Percentiles rank a stretch among this genome's conserved stretches.
These are phyloP conservation scores for Bos javanicus DNA, from an alignment of 2,113 vertebrate genomes.

Conservation along the genomic window DNA sequence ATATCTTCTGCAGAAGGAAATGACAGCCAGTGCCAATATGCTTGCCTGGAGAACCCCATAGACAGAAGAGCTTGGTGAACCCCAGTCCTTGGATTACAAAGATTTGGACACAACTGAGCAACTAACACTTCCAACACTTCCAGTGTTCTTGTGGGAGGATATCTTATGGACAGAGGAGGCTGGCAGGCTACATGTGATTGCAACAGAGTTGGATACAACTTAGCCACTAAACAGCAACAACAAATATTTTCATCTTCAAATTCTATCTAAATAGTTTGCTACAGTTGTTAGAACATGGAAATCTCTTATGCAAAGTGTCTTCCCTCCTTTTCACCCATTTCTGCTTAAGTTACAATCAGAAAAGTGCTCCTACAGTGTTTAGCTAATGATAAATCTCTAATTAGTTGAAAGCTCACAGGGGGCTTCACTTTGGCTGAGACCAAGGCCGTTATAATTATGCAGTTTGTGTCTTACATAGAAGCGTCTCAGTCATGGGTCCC, in stretches of 20 bases:
- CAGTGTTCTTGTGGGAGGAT: background rate
- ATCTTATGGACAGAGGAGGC: background rate
- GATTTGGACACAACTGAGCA: background rate
- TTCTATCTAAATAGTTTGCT: background rate
- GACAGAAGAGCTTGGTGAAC: background rate
- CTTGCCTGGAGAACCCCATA: background rate
- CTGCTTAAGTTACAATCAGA: background rate
- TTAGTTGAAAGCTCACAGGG: background rate
- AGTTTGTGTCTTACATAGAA: background rate
- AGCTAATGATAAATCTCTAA: background rate
- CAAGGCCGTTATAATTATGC: background rate
- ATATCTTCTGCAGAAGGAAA: background rate
- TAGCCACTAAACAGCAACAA: background rate
- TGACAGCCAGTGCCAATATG: background rate
- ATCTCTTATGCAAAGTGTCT: background rate
- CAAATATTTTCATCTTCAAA: background rate
- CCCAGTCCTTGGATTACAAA: background rate
- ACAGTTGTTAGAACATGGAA: background rate
- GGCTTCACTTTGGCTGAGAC: background rate
- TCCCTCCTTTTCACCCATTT: background rate
- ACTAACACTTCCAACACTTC: background rate
- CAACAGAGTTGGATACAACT: background rate
- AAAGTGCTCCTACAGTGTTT: background rate
- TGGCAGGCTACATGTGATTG: background rate
- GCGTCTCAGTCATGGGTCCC: background rate